Evolutionary conservation across 1,140 invertebrate genomes (phyloP).

Genomic region (Drosophila azteca): DNA sequence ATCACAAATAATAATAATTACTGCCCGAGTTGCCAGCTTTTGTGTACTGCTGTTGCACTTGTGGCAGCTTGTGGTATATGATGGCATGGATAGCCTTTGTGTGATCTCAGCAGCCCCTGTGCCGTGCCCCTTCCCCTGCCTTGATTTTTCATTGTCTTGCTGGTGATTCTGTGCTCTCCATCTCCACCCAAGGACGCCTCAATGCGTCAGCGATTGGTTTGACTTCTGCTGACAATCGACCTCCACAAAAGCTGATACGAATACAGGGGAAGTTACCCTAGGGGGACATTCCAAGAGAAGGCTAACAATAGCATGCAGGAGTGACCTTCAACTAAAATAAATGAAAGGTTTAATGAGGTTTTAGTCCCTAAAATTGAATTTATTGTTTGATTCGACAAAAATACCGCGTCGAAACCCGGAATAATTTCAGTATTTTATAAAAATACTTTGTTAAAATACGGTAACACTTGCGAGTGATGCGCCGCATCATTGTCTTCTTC

Average conservation of each 20-base stretch:
- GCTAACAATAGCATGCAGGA: neutral
- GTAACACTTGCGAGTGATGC: no score
- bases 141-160: constrained; percentile 71
- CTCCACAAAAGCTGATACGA: constrained; percentile 13
- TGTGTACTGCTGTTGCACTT: constrained; percentile 54
- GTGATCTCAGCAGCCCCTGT: constrained; percentile 33
- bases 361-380: neutral
- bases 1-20: constrained; percentile 68
- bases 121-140: constrained; percentile 4
- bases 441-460: no score
- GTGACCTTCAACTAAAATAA: constrained; percentile 7
- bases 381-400: no score
- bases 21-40: constrained; percentile 62
- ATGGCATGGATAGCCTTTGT: constrained; percentile 38
- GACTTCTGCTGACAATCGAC: constrained; percentile 39
- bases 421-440: no score
- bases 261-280: constrained; percentile 15
- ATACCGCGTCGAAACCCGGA: no score
- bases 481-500: no score
- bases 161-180: constrained; percentile 38
- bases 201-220: constrained; percentile 60
- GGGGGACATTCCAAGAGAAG: constrained; percentile 20
- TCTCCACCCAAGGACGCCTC: constrained; percentile 54
- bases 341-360: neutral
- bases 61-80: constrained; percentile 39